Percentiles rank a stretch among this genome's conserved stretches.
These are phyloP conservation scores for Pipistrellus nathusii DNA, from an alignment of 2,797 vertebrate genomes.

Conservation along the genomic window DNA sequence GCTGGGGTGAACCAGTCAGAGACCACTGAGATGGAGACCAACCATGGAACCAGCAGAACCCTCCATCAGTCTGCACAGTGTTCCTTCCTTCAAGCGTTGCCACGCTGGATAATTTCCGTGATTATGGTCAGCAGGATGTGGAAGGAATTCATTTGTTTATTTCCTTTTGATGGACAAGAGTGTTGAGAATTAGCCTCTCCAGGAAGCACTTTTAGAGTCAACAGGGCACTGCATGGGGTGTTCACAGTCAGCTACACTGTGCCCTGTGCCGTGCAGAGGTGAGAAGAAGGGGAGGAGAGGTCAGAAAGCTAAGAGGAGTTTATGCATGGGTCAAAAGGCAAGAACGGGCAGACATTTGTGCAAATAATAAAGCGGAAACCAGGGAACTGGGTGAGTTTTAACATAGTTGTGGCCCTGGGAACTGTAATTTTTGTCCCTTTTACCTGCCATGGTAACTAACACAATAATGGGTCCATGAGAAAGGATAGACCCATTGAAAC, in stretches of 20 bases:
- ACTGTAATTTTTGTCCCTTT: not conserved
- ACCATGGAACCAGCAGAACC: not conserved
- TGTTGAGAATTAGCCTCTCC: not conserved
- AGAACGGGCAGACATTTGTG: not conserved
- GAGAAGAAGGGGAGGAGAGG: not conserved
- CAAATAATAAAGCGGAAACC: too few species aligned
- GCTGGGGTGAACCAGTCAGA: not conserved
- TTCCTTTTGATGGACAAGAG: not conserved
- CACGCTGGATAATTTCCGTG: accelerated
- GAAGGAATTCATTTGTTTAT: not conserved
- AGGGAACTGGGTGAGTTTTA: not conserved
- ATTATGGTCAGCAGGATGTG: not conserved
- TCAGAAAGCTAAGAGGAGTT: too few species aligned
- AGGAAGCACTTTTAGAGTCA: not conserved
- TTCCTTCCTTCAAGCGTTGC: not conserved
- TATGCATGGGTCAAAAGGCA: accelerated
- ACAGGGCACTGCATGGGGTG: too few species aligned
- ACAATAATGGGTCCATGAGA: not conserved
- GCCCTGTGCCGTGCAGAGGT: not conserved
- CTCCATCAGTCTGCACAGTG: not conserved
- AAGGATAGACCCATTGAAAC: not conserved
- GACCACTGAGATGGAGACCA: not conserved
- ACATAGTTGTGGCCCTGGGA: not conserved
- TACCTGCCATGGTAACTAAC: not conserved
- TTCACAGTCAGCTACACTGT: not conserved